Base-by-base conservation (phyloP, 2,797 vertebrate genomes). In the Neoniphon sammara region DNA sequence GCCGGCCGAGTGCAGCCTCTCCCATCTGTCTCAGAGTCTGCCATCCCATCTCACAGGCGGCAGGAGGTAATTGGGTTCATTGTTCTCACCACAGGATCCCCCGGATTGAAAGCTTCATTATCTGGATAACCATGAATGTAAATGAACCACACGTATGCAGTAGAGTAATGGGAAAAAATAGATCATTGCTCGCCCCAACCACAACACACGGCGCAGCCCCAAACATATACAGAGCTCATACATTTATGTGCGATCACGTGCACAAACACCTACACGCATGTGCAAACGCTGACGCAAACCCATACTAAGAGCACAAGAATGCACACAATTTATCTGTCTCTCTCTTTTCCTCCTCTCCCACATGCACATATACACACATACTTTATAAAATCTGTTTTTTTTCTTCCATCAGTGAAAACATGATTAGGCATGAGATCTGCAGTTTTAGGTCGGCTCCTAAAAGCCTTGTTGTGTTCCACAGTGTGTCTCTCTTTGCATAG, bases 81-180 rank as follows among this genome's bases (percentile, higher is more conserved):
- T 95, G 94, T 95, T 95, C 94, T 94, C 94, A 89, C 94, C 84
- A 89, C 94, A 93, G 94, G 94, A 94, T 95, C 92, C 88, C 89
- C 92, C 87, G 91, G 94, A 95, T 94, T 94, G 94, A 95, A 94
- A 95, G 94, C 94, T 95, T 95, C 94, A 95, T 95, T 95, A 95
- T 95, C 94, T 94, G 94, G 93, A 95, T 95, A 95, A 94, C 93
- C 94, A 94, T 95, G 94, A 95, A 95, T 95, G 94, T 95, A 94
- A 94, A 94, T 94, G 93, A 94, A 93, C 84, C 93, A 89, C 93
- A 92, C 85, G 86, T 92, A 94, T 92, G 89, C 92, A 92, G 92
- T 80, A 25, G 87, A 87, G 88, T 94, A 95, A 95, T 94, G 86
- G 92, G 90, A 90, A 94, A 94, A 93, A 93, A 94, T 94, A 94